Evolutionary conservation across 2,113 vertebrate species (phyloP), one percentile per base, ranked within the genome.

Genomic region (Dissostichus mawsoni): DNA sequence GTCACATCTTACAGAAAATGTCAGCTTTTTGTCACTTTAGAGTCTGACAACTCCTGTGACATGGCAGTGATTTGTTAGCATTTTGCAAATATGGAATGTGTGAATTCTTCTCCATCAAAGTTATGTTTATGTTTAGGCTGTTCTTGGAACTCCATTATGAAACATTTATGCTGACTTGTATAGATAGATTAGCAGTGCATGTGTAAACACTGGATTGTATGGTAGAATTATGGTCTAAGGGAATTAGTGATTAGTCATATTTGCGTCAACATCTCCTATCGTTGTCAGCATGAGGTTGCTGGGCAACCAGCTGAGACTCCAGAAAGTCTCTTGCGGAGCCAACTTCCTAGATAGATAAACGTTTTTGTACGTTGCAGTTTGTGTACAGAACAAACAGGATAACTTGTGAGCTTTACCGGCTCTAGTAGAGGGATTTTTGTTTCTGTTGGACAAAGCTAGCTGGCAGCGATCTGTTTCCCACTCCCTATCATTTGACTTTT

Each of bases 241-340:
- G 17, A 83, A 64, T 76, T 33, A 13, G 51, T 62, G 0, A 9
- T 63, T 20, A 20, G 20, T 33, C 63, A 48, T 66, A 9, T 14
- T 16, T 66, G 0, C 53, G 10, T 29, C 14, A 57, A 61, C 59
- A 70, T 81, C 0, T 56, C 58, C n/a, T 57, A 18, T 62, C 1
- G 11, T 25, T 36, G 41, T 73, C 51, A 14, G 45, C 16, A 14
- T 20, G 45, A 80, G 23, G 48, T 72, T 84, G 41, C 36, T 41
- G 74, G 76, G 66, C 20, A 75, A 23, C 71, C 23, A 36, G 5
- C 9, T 18, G 50, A 48, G 62, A 23, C 18, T 61, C n/a, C 14
- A 13, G 44, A 0, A 53, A 78, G 57, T 52, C 52, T 36, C 3
- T 59, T n/a, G 44, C 51, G 11, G 7, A 14, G 13, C 68, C 23